phyloP scores from a whole-genome alignment of 1,140 invertebrate genomes.

The Aphelinus atriplicis region DNA sequence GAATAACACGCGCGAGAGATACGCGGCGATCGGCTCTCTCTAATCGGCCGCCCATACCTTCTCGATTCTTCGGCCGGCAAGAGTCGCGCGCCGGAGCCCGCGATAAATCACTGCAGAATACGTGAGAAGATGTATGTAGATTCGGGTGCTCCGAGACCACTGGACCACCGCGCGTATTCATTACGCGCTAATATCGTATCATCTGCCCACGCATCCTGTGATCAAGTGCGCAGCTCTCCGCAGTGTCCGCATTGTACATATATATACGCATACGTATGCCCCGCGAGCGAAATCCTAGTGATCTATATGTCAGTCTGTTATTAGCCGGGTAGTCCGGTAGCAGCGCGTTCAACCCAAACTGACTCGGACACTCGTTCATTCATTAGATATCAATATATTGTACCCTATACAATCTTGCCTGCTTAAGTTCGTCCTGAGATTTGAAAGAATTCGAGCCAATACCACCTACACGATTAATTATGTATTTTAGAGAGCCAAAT shows the following conservation, averaged over 20 bases:
- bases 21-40: neutral
- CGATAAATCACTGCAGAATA: constrained; percentile 19
- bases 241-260: neutral
- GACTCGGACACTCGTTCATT: too few species aligned
- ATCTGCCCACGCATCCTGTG: constrained; percentile 54
- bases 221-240: constrained; percentile 52
- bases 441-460: too few species aligned
- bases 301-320: constrained; percentile 48
- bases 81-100: too few species aligned
- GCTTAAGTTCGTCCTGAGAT: too few species aligned
- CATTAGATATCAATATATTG: too few species aligned
- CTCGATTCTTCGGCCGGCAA: too few species aligned
- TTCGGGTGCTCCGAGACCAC: constrained; percentile 11
- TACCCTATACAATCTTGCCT: too few species aligned
- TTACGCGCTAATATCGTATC: constrained; percentile 59
- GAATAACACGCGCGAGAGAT: neutral
- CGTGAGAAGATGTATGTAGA: constrained; percentile 23
- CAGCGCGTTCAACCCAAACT: neutral
- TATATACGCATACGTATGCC: too few species aligned
- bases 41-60: constrained; percentile 20
- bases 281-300: constrained; percentile 45
- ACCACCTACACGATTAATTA: too few species aligned
- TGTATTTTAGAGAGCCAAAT: too few species aligned
- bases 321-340: constrained; percentile 43
- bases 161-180: constrained; percentile 46